Evolutionary conservation across 2,888 invertebrate genomes (phyloP).

Genomic region (Gastracanthus pulcherrimus): DNA sequence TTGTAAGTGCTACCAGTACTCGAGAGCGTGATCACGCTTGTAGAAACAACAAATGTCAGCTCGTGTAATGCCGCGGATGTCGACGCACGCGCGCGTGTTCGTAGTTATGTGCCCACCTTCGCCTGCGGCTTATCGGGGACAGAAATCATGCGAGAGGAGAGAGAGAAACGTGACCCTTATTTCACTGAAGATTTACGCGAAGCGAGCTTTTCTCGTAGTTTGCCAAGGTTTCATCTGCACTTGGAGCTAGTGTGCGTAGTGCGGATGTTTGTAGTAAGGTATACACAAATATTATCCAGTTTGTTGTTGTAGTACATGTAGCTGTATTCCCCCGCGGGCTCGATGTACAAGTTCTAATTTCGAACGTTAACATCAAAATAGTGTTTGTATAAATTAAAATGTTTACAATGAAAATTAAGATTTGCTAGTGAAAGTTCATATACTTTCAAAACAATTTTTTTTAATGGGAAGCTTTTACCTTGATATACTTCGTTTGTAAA

Average conservation of each 20-base stretch:
- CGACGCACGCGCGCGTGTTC: slow-evolving; percentile 12
- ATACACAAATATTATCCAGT: too few relatives aligned
- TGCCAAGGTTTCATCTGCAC: not conserved
- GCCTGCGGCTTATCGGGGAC: slow-evolving; percentile 46
- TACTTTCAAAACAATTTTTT: too few relatives aligned
- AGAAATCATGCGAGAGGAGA: not conserved
- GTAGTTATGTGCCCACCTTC: too few relatives aligned
- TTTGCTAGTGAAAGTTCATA: too few relatives aligned
- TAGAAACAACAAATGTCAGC: slow-evolving; percentile 50
- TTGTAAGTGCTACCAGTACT: too few relatives aligned
- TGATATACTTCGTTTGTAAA: too few relatives aligned
- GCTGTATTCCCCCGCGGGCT: not conserved
- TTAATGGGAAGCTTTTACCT: too few relatives aligned
- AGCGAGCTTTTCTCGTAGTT: not conserved
- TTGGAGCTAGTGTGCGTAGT: not conserved
- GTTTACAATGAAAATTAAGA: too few relatives aligned
- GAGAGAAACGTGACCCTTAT: not conserved
- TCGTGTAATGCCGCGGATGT: slow-evolving; percentile 43
- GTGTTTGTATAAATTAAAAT: too few relatives aligned
- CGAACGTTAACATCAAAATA: not conserved
- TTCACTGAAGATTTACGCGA: not conserved
- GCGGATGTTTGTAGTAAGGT: too few relatives aligned
- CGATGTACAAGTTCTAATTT: not conserved
- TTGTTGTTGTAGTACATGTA: too few relatives aligned
- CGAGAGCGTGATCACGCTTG: not conserved